phyloP scores from a whole-genome alignment of 1,140 invertebrate genomes.

The Drosophila athabasca region DNA sequence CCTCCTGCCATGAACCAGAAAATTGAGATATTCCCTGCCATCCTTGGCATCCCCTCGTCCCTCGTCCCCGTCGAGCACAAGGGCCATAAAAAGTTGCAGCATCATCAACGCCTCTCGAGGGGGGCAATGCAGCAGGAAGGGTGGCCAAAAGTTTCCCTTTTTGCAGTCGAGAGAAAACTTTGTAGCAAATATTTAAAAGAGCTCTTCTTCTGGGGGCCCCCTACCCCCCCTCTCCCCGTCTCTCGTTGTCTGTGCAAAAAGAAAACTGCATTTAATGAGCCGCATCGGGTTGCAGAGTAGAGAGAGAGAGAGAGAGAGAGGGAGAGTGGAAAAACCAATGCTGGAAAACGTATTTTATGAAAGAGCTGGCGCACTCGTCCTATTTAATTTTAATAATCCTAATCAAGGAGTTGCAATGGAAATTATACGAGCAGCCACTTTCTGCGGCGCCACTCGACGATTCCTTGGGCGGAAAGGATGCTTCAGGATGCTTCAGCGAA shows the following conservation, averaged over 20 bases:
- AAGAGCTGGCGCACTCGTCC: no score
- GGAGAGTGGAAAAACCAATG: no score
- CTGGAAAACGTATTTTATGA: no score
- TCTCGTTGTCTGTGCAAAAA: conserved; percentile 8
- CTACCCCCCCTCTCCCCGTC: conserved; percentile 8
- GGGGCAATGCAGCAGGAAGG: conserved; percentile 14
- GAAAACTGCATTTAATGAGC: conserved; percentile 37
- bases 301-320: no score
- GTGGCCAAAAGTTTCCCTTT: conserved; percentile 51
- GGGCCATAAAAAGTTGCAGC: conserved; percentile 70
- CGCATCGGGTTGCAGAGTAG: no score
- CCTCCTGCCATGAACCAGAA: conserved; percentile 5
- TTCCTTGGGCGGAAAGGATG: no score
- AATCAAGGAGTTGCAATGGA: no score
- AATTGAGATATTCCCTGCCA: conserved; percentile 59
- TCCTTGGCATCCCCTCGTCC: conserved; percentile 26
- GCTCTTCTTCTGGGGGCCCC: conserved; percentile 8
- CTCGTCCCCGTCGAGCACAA: background rate
- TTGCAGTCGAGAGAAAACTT: conserved; percentile 46
- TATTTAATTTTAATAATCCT: no score
- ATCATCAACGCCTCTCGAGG: conserved; percentile 63
- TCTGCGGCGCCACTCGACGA: no score
- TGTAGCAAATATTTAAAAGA: conserved; percentile 72
- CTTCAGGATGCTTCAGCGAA: no score
- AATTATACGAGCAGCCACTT: no score